These are phyloP conservation scores for Leptoteleia sp. DNA, from an alignment of 1,140 invertebrate genomes.

Conservation along the genomic window DNA sequence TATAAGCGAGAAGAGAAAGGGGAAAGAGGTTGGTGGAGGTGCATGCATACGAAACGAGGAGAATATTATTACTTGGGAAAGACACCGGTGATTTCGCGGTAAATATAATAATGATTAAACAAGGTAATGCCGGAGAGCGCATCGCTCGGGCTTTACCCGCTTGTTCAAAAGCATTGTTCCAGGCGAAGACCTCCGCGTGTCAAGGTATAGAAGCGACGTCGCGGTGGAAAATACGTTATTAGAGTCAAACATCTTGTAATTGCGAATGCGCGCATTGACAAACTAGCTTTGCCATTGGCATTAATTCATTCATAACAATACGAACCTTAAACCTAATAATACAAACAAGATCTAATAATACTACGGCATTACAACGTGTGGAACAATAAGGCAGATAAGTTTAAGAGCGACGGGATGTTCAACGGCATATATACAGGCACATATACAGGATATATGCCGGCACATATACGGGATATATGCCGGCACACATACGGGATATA, in stretches of 20 bases:
- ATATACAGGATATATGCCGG: no score
- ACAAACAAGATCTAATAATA: no score
- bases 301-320: constrained; percentile 40
- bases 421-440: no score
- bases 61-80: constrained; percentile 60
- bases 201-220: constrained; percentile 28
- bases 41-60: constrained; percentile 34
- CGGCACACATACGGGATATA: no score
- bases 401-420: no score
- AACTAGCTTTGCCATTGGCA: constrained; percentile 26
- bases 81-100: constrained; percentile 55
- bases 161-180: constrained; percentile 62
- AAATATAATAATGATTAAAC: constrained; percentile 68
- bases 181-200: constrained; percentile 46
- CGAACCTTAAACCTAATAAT: constrained; percentile 3
- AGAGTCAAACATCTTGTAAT: constrained; percentile 56
- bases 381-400: no score
- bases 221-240: constrained; percentile 46
- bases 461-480: no score
- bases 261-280: constrained; percentile 30
- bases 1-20: constrained; percentile 4
- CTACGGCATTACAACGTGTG: no score
- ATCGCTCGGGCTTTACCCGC: constrained; percentile 55
- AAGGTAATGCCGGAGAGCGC: constrained; percentile 57
- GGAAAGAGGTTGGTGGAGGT: constrained; percentile 9